Base-by-base conservation (phyloP, 1,140 invertebrate species). In the Maniola jurtina region DNA sequence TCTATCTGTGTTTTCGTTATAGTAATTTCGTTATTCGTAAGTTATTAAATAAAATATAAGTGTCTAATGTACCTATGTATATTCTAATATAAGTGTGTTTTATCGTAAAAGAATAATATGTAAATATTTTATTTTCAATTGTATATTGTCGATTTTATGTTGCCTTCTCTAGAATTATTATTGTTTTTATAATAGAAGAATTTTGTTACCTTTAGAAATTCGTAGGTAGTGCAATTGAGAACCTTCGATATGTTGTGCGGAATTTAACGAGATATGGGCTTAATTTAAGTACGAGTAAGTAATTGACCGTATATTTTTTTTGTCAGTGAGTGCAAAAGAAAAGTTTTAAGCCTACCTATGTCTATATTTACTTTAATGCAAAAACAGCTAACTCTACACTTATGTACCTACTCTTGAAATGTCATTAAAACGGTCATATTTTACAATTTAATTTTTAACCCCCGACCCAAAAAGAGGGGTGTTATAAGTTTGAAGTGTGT, bases 21-120 rank as follows among this genome's bases (percentile, higher is more conserved):
- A 56, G 5, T 38, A 15, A 15, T 40, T 40, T 11, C 9, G 15
- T 50, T 50, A 5, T 2, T 16, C 5, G 35, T 57, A 40, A 38
- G 34, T 14, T 14, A 38, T 16, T 57, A 38, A 57, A 15, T 57
- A 57, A 38, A 9, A 40, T 42, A 67, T 62, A 61, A 55, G 35
- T 64, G 62, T 70, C 52, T 70, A 65, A 42, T 62, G 69, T 71
- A 67, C 57, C 64, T 65, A 72, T 66, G 66, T 68, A 72, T 72
- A 68, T 72, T 68, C 47, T 58, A 58, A 68, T 58, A 9, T 67
- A 66, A 66, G 57, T 52, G 48, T 48, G 34, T 61, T 61, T 61
- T 61, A 66, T 61, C 33, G 11, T 15, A 35, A 67, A 67, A 48
- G 56, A 47, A 36, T 62, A 63, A 63, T 58, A 38, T 60, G 50